A percentile compares a stretch with the other conserved stretches of the same genome.
phyloP scores from a whole-genome alignment of 2,888 invertebrate species.

The Phengaris arion region DNA sequence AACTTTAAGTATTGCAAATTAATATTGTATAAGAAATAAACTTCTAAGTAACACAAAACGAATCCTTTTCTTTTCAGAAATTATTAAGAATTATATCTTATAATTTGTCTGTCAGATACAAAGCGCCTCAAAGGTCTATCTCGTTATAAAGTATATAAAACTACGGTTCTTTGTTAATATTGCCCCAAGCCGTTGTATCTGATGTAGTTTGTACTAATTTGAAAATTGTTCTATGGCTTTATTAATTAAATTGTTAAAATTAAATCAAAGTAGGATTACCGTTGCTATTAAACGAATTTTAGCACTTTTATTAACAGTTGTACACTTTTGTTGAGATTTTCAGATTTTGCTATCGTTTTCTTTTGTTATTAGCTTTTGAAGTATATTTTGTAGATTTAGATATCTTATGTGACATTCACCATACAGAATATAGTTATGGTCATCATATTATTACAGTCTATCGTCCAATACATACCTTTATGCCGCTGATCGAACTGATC shows the following conservation, averaged over 20 bases:
- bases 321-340: background rate
- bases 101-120: constrained; percentile 72
- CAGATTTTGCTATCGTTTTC: no score
- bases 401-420: no score
- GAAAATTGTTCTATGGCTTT: background rate
- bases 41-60: constrained; percentile 18
- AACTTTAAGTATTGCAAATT: constrained; percentile 14
- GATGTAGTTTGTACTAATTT: constrained; percentile 5
- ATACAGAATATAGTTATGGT: no score
- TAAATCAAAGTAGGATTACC: background rate
- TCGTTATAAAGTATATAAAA: constrained; percentile 44
- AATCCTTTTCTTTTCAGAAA: constrained; percentile 34
- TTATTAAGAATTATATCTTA: constrained; percentile 46
- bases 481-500: no score
- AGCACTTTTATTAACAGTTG: background rate
- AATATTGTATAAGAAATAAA: background rate
- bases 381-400: no score
- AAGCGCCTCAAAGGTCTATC: constrained; percentile 61
- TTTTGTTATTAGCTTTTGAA: no score
- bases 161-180: constrained; percentile 37
- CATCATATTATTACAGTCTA: no score
- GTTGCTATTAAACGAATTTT: no score
- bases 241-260: constrained; percentile 3
- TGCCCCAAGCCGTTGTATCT: background rate
- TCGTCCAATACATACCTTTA: no score